Evolutionary conservation across 2,888 invertebrate genomes (phyloP), one percentile per base, ranked within the genome.

Genomic region (Pinctada fucata): DNA sequence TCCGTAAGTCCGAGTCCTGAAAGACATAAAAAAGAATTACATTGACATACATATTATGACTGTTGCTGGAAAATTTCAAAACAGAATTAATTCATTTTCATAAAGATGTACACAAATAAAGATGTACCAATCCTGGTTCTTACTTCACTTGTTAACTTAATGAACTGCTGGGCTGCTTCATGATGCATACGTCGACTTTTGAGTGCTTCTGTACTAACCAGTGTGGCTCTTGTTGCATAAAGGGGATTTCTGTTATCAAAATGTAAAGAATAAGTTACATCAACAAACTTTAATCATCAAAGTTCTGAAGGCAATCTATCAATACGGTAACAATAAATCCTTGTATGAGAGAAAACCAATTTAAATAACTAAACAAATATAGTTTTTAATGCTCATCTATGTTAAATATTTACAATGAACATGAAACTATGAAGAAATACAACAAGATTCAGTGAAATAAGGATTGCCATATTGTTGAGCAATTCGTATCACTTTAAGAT

Each of bases 141-240:
- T 83, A 93, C 93, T 90, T 99, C 98, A 86, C 97, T 97, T 8
- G 98, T 98, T 96, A 99, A 97, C 81, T 97, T 95, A 87, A 98
- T 97, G 72, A 97, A 94, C 92, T 97, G 97, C 90, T 96, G 96
- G 0, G 99, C 98, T n/a, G 99, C 98, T 92, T 99, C 99, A 10
- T 96, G 95, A 90, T 95, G 96, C 87, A 96, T 93, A 58, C 95
- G 95, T 64, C 95, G 94, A 66, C 95, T 95, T 92, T 96, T 96
- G 74, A 99, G 93, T 88, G 97, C 97, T 88, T 98, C 96, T 3
- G 96, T 95, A 85, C 97, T 97, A 2, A 99, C 93, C 72, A 99
- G 93, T 0, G 98, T 97, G 2, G 97, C 97, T 87, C 99, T 94
- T 0, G 97, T 97, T 1, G 98, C 98, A 91, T 97, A 97, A 89